Base-by-base conservation (phyloP, 2,113 vertebrate species). In the Malurus elegans region DNA sequence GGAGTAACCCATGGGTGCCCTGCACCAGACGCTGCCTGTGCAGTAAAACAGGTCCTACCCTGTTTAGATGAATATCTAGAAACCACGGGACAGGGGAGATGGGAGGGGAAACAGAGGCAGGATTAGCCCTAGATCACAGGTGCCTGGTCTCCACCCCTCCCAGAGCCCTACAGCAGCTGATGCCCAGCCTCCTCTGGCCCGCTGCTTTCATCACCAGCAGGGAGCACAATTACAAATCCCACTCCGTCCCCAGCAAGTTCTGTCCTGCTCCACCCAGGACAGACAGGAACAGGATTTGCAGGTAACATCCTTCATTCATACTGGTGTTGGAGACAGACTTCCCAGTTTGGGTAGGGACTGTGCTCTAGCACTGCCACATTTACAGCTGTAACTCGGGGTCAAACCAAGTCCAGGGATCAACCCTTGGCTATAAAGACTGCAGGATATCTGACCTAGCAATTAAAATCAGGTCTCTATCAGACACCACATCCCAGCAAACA, bases 21-120 rank as follows among this genome's bases (percentile, higher is more conserved):
- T 1, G 0, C 10, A 2, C 21, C 64, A 91, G 44, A 31, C 5
- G 0, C 26, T 42, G 57, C 38, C 58, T 6, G 40, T 12, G 2
- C 0, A 0, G 47, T 24, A 36, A 17, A 19, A 61, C n/a, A 53
- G 6, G 36, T 26, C 40, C 84, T 91, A 47, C 56, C 32, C 69
- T 56, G 48, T 4, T 0, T n/a, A 66, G 64, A 65, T 61, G 10
- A 54, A 18, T 72, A 56, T 47, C 70, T 66, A 13, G 15, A 91
- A 95, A 56, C 73, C 84, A 28, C 28, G 29, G 69, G 65, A 67
- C 21, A 25, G 45, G 24, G 57, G 17, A 44, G 34, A 56, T 45
- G 58, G 58, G 81, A 93, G 50, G 57, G 32, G 67, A 86, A 81
- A 36, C 13, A 9, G 60, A 81, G 61, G 51, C 64, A 28, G 9